phyloP scores from a whole-genome alignment of 2,113 vertebrate species.

The Phylloscopus trochilus region DNA sequence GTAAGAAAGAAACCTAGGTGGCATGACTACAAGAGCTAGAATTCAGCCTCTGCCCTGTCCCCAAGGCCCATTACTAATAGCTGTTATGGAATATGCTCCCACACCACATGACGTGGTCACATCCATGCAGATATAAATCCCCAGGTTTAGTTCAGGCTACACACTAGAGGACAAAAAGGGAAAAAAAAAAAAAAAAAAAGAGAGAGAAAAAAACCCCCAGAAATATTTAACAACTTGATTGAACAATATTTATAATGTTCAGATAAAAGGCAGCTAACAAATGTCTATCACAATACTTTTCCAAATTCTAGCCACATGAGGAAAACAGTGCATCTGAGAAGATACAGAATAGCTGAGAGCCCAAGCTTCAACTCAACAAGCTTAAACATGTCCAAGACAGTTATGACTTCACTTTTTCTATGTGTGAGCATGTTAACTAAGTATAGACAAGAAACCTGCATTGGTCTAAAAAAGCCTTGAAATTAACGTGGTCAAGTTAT shows the following conservation, averaged over 20 bases:
- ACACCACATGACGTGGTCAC: neutral
- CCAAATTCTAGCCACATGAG: neutral
- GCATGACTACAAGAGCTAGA: neutral
- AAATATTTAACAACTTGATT: neutral
- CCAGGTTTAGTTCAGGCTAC: neutral
- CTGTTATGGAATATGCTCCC: neutral
- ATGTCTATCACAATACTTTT: neutral
- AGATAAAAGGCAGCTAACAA: neutral
- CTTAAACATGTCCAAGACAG: neutral
- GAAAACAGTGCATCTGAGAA: neutral
- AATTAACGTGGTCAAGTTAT: neutral
- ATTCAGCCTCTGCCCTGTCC: constrained; percentile 43
- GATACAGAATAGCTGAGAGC: neutral
- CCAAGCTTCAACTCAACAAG: neutral
- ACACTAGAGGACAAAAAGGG: neutral
- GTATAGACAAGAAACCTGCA: neutral
- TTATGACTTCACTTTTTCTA: neutral
- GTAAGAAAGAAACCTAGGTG: neutral
- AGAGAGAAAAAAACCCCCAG: fast-evolving
- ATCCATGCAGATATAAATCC: neutral
- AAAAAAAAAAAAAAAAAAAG: fast-evolving
- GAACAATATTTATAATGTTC: neutral
- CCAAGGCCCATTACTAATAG: constrained; percentile 40
- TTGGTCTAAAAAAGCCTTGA: neutral
- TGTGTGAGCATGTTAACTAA: neutral